Conservation (phyloP, 2,113 vertebrate genomes). For the Heptranchias perlo region DNA sequence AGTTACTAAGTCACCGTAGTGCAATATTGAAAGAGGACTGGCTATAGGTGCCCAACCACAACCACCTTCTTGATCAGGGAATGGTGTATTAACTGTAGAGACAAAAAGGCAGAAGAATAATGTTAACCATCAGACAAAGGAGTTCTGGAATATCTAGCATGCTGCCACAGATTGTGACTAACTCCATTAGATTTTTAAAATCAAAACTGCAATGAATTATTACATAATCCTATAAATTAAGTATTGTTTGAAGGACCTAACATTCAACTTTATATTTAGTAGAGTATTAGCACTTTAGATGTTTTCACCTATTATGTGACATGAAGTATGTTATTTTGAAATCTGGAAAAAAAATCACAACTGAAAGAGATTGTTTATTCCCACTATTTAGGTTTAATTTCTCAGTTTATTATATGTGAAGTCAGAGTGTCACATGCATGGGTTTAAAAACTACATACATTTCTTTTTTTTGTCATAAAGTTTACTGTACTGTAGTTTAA, state of each 20-base stretch:
- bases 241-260: neutral
- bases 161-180: neutral
- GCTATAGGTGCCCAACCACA: neutral
- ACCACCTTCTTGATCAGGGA: neutral
- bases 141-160: neutral
- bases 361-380: neutral
- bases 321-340: constrained; percentile 2
- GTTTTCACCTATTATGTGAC: neutral
- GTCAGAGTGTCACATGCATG: neutral
- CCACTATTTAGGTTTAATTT: neutral
- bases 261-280: neutral
- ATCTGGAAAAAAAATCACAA: neutral
- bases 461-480: constrained; percentile 2
- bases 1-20: neutral
- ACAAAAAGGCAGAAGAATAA: neutral
- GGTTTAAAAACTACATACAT: constrained; percentile 30
- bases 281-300: neutral
- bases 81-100: neutral
- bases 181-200: neutral
- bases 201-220: neutral
- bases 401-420: constrained; percentile 8
- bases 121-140: neutral
- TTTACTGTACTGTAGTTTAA: constrained; percentile 22
- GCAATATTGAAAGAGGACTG: neutral
- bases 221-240: neutral